Percentiles rank a stretch among this genome's conserved stretches.
These are phyloP conservation scores for Eulemur rufifrons DNA, from an alignment of 2,113 vertebrate species.

Conservation along the genomic window DNA sequence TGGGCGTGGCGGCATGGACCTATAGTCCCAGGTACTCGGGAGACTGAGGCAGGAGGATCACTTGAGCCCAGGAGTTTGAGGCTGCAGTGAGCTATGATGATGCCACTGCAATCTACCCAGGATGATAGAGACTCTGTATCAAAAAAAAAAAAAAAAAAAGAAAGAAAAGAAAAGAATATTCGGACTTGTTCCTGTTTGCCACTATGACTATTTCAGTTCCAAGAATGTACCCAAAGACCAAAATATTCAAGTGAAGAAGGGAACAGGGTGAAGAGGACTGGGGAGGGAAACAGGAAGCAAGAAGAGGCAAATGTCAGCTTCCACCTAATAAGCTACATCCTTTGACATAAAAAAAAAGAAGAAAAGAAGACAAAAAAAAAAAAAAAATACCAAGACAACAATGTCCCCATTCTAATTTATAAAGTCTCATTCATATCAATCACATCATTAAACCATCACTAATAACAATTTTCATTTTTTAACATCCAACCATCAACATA, in stretches of 20 bases:
- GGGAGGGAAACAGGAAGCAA: not conserved
- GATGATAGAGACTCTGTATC: too few relatives aligned
- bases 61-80: too few relatives aligned
- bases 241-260: constrained; percentile 1
- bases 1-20: too few relatives aligned
- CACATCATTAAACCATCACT: not conserved
- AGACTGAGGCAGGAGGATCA: too few relatives aligned
- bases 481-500: constrained; percentile 11
- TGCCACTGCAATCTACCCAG: too few relatives aligned
- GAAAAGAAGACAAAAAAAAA: not conserved
- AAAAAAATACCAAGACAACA: not conserved
- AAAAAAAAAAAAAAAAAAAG: too few relatives aligned
- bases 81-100: too few relatives aligned
- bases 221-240: not conserved
- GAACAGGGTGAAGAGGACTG: not conserved
- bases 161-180: not conserved
- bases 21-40: too few relatives aligned
- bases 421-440: not conserved
- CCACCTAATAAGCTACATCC: not conserved
- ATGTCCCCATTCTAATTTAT: not conserved
- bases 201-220: not conserved
- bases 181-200: not conserved
- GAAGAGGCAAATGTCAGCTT: not conserved
- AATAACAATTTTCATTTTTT: not conserved
- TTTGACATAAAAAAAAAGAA: not conserved